A percentile compares a stretch with the other conserved stretches of the same genome.
phyloP scores from a whole-genome alignment of 2,888 invertebrate genomes.

The Zhuqinia jingwanae region DNA sequence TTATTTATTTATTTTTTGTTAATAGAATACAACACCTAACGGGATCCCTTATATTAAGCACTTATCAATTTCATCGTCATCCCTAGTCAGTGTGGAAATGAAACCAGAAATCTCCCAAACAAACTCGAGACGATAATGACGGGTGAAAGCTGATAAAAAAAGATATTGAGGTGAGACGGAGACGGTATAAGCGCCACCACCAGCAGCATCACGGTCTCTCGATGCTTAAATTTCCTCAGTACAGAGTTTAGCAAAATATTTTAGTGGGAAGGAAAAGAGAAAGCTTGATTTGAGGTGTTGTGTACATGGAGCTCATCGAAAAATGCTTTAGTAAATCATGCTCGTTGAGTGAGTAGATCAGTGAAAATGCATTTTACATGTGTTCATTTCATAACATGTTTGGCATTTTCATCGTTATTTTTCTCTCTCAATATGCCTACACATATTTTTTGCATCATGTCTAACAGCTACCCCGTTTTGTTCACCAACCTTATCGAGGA shows the following conservation, averaged over 20 bases:
- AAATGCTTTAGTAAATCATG: slow-evolving; percentile 34
- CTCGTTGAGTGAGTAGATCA: slow-evolving; percentile 26
- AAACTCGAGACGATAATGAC: slow-evolving; percentile 71
- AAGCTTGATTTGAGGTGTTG: slow-evolving; percentile 18
- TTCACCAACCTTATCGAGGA: background rate
- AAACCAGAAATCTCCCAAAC: slow-evolving; percentile 44
- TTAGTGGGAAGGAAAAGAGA: background rate
- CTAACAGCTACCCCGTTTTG: background rate
- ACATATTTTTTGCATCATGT: background rate
- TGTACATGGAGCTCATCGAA: slow-evolving; percentile 26
- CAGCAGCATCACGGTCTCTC: background rate
- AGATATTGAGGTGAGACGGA: slow-evolving; percentile 34
- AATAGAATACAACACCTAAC: slow-evolving; percentile 9
- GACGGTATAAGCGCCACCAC: slow-evolving; percentile 1
- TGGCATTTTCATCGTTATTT: background rate
- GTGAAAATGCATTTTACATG: slow-evolving; percentile 18
- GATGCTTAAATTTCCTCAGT: background rate
- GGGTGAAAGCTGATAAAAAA: slow-evolving; percentile 67
- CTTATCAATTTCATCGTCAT: slow-evolving; percentile 26
- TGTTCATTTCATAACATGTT: background rate
- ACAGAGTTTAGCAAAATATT: background rate
- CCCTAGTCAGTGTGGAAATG: slow-evolving; percentile 27
- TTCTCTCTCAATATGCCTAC: background rate
- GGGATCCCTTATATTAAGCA: slow-evolving; percentile 1
- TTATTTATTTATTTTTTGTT: background rate